Evolutionary conservation across 2,113 vertebrate genomes (phyloP).

Genomic region (Alligator sinensis): DNA sequence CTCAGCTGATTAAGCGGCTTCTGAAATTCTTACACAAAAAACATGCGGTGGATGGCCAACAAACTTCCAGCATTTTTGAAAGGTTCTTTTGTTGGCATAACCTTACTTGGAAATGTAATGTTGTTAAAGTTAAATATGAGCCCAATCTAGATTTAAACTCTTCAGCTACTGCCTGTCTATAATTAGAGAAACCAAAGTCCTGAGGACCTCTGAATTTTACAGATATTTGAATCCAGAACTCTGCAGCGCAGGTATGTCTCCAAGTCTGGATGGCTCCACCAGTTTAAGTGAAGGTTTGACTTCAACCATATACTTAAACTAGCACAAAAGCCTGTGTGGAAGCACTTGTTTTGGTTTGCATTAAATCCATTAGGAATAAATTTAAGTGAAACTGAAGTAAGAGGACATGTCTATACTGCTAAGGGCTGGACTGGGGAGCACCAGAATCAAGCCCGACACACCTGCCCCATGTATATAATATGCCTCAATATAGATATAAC

Average conservation of each 20-base stretch:
- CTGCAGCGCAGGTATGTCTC: neutral
- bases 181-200: neutral
- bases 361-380: neutral
- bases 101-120: neutral
- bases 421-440: too few relatives aligned
- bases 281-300: neutral
- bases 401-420: neutral
- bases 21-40: neutral
- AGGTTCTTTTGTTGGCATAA: neutral
- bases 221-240: neutral
- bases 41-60: neutral
- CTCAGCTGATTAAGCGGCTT: neutral
- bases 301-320: neutral
- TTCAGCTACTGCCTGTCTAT: neutral
- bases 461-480: too few relatives aligned
- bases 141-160: neutral
- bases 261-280: neutral
- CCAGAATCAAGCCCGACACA: too few relatives aligned
- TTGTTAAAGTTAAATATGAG: neutral
- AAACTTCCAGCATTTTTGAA: neutral
- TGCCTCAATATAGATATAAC: too few relatives aligned
- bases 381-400: slow-evolving; percentile 39
- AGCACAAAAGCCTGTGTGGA: neutral
- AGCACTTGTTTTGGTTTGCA: slow-evolving; percentile 5
- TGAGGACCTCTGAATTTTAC: neutral